These are phyloP conservation scores for Montipora sp. DNA, from an alignment of 64 coral and sea anemone species.

Conservation along the genomic window DNA sequence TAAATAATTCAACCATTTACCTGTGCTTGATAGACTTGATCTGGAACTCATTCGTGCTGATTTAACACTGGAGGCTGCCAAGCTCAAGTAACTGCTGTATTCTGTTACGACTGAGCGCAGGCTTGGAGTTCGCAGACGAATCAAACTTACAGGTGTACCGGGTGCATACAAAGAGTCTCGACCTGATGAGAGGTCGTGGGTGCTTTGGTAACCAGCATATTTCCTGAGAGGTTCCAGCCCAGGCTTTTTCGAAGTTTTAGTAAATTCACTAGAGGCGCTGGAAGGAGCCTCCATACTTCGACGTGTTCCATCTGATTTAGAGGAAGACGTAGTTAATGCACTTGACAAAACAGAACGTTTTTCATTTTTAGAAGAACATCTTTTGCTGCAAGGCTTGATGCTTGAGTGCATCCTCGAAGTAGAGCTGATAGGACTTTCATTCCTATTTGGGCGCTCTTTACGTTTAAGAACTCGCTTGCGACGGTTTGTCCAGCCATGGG, in stretches of 20 bases:
- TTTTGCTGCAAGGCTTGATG: not conserved
- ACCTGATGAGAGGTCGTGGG: not conserved
- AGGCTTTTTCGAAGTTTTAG: not conserved
- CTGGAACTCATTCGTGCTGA: not conserved
- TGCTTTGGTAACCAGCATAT: slow-evolving; percentile 20
- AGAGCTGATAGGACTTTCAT: slow-evolving; percentile 2
- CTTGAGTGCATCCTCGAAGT: not conserved
- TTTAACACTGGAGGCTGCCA: slow-evolving; percentile 44
- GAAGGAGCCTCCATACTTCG: not conserved
- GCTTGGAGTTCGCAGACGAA: slow-evolving; percentile 45
- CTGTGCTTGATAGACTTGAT: slow-evolving; percentile 33
- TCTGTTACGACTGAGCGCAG: slow-evolving; percentile 52
- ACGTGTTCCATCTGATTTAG: not conserved
- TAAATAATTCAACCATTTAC: not conserved
- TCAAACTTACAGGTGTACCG: slow-evolving; percentile 54
- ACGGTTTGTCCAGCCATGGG: slow-evolving; percentile 34
- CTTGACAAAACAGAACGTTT: not conserved
- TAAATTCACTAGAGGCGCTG: slow-evolving; percentile 8
- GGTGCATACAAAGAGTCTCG: slow-evolving; percentile 6
- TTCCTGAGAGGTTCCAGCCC: not conserved
- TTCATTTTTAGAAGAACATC: not conserved
- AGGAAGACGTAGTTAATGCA: slow-evolving; percentile 12
- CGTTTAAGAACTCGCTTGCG: slow-evolving; percentile 53
- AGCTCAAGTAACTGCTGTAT: slow-evolving; percentile 64
- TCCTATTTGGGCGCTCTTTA: slow-evolving; percentile 24